These are phyloP conservation scores for Lochmaea capreae DNA, from an alignment of 2,888 invertebrate species.

Conservation along the genomic window DNA sequence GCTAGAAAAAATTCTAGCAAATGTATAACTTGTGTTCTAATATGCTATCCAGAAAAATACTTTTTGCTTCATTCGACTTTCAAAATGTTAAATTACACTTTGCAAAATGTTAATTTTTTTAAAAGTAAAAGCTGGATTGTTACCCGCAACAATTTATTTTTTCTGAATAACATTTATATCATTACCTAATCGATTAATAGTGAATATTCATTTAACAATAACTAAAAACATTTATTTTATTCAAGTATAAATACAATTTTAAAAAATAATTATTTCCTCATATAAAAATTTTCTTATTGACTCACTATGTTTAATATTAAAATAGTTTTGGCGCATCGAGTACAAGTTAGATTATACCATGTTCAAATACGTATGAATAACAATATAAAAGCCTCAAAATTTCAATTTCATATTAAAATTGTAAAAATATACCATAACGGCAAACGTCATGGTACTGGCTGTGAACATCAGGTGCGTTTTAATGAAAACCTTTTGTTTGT, in stretches of 20 bases:
- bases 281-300: constrained; percentile 45
- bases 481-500: too few relatives aligned
- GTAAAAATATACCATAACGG: too few relatives aligned
- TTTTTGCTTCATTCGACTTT: neutral
- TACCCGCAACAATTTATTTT: neutral
- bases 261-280: constrained; percentile 42
- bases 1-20: constrained; percentile 13
- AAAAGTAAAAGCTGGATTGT: constrained; percentile 2
- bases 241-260: constrained; percentile 36
- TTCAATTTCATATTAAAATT: too few relatives aligned
- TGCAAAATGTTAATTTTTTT: constrained; percentile 2
- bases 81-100: neutral
- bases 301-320: constrained; percentile 41
- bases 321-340: constrained; percentile 50
- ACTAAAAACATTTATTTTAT: constrained; percentile 13
- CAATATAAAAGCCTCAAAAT: too few relatives aligned
- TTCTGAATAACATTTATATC: constrained; percentile 28
- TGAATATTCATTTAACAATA: constrained; percentile 13
- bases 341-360: constrained; percentile 35
- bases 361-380: constrained; percentile 10
- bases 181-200: constrained; percentile 23
- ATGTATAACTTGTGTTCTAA: neutral
- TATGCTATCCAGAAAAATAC: constrained; percentile 20
- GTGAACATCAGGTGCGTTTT: too few relatives aligned
- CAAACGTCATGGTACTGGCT: too few relatives aligned